Evolutionary conservation across 2,797 vertebrate species (phyloP).

Genomic region (Typhlichthys eigenmanni): DNA sequence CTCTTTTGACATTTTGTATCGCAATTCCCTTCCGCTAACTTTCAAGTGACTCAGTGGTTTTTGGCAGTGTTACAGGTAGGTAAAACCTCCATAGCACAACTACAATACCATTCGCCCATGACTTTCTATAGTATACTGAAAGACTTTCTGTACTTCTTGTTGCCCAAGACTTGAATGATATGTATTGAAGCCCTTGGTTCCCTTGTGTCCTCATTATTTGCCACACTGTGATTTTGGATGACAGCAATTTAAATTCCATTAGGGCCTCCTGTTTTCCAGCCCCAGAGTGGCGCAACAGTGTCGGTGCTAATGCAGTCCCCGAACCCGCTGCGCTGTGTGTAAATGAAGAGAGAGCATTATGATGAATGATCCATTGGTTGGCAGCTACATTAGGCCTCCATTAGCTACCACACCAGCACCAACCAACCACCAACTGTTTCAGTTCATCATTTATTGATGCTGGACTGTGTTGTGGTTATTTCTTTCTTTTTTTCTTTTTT

Average conservation of each 20-base stretch:
- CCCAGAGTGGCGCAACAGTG: constrained; percentile 31
- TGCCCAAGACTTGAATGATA: constrained; percentile 13
- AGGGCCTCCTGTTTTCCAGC: constrained; percentile 38
- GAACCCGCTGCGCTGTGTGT: constrained; percentile 41
- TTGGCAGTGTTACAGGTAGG: not conserved
- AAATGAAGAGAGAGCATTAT: constrained; percentile 55
- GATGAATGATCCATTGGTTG: constrained; percentile 66
- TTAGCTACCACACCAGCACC: constrained; percentile 40
- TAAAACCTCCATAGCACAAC: not conserved
- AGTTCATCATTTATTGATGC: constrained; percentile 39
- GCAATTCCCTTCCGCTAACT: too few relatives aligned
- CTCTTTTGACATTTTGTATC: too few relatives aligned
- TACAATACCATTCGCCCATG: not conserved
- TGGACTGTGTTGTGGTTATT: constrained; percentile 9
- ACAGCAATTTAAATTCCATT: constrained; percentile 67
- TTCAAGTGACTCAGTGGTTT: constrained; percentile 1
- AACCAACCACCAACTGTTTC: constrained; percentile 17
- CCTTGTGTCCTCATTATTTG: constrained; percentile 54
- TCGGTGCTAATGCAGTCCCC: constrained; percentile 53
- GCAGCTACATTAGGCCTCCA: constrained; percentile 60
- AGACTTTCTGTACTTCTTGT: not conserved
- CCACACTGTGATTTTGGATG: constrained; percentile 52
- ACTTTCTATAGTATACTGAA: not conserved
- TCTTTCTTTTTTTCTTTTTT: constrained; percentile 14
- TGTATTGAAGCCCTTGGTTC: constrained; percentile 20